Evolutionary conservation across 2,888 invertebrate species (phyloP).

Genomic region (Trimorus sp.): DNA sequence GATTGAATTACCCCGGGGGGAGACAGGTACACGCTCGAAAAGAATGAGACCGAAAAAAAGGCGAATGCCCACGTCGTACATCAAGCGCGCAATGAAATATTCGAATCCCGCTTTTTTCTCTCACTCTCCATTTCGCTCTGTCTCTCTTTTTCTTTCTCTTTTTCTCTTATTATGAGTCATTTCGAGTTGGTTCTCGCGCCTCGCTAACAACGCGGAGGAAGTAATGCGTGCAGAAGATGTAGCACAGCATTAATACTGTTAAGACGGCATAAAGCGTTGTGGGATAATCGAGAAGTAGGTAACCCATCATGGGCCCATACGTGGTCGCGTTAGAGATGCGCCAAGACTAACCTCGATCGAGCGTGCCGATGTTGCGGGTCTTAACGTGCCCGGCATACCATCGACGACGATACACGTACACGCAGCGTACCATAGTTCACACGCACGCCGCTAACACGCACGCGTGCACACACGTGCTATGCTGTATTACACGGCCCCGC

Average conservation of each 20-base stretch:
- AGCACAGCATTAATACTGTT: slow-evolving; percentile 75
- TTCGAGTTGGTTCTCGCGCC: slow-evolving; percentile 56
- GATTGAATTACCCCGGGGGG: slow-evolving; percentile 14
- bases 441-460: slow-evolving; percentile 33
- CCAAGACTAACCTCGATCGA: slow-evolving; percentile 77
- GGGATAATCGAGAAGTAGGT: slow-evolving; percentile 79
- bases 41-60: slow-evolving; percentile 25
- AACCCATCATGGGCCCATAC: slow-evolving; percentile 71
- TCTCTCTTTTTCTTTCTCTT: slow-evolving; percentile 15
- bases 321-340: slow-evolving; percentile 76
- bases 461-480: slow-evolving; percentile 16
- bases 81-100: slow-evolving; percentile 35
- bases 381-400: slow-evolving; percentile 55
- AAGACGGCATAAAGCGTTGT: slow-evolving; percentile 68
- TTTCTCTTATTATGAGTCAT: slow-evolving; percentile 44
- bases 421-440: slow-evolving; percentile 53
- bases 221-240: slow-evolving; percentile 73
- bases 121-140: background rate
- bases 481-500: slow-evolving; percentile 14
- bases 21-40: slow-evolving; percentile 8
- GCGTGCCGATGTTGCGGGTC: slow-evolving; percentile 61
- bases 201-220: slow-evolving; percentile 66
- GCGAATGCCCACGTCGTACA: slow-evolving; percentile 3
- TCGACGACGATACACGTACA: slow-evolving; percentile 23
- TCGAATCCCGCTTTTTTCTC: slow-evolving; percentile 27